A percentile compares a stretch with the other conserved stretches of the same genome.
phyloP scores from a whole-genome alignment of 2,113 vertebrate genomes.

The Daphoenositta chrysoptera region DNA sequence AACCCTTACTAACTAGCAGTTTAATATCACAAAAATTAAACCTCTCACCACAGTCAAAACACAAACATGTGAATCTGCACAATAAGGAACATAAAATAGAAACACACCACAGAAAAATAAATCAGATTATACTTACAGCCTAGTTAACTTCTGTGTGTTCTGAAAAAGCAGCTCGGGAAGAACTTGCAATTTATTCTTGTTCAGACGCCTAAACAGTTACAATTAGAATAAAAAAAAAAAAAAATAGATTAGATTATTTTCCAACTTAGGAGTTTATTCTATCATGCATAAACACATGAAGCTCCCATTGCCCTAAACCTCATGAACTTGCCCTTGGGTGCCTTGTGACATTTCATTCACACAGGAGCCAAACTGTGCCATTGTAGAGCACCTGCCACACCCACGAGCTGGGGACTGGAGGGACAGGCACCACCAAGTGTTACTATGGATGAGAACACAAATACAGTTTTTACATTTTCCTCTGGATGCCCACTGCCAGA shows the following conservation, averaged over 20 bases:
- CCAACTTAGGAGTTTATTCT: not conserved
- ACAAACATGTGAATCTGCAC: not conserved
- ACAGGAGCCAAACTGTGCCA: not conserved
- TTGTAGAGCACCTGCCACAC: not conserved
- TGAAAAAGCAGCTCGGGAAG: conserved; percentile 98
- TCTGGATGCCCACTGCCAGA: not conserved
- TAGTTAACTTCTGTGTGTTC: conserved; percentile 91
- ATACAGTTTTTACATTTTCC: not conserved
- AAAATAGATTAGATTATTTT: not conserved
- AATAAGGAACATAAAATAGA: not conserved
- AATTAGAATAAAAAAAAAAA: not conserved
- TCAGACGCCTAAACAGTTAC: conserved; percentile 82
- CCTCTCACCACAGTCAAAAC: not conserved
- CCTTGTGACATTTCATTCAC: accelerated
- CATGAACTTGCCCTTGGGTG: accelerated
- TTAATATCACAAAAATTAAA: not conserved
- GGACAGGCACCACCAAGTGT: not conserved
- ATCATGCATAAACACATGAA: not conserved
- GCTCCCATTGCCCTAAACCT: not conserved
- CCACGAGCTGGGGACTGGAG: not conserved
- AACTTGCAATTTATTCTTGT: conserved; percentile 95
- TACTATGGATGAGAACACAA: not conserved
- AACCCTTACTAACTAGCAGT: not conserved
- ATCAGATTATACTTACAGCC: conserved; percentile 86
- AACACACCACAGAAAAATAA: not conserved